phyloP scores from a whole-genome alignment of 2,797 vertebrate species.

The Gadopsis marmoratus region DNA sequence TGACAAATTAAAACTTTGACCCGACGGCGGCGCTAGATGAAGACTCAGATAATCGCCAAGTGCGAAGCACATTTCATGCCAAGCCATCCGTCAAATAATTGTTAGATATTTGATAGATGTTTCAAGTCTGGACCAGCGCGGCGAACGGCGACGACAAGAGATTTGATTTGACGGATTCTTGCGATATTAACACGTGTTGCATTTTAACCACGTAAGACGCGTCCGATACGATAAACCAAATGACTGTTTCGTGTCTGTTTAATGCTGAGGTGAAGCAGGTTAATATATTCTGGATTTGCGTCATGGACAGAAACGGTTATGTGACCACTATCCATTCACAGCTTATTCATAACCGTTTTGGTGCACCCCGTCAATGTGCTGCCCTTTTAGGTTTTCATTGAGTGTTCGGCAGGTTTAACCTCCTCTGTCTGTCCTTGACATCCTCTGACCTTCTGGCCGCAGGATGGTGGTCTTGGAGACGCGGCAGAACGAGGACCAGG shows the following conservation, averaged over 20 bases:
- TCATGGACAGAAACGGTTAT: not conserved
- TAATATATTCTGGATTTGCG: not conserved
- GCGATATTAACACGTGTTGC: too few species aligned
- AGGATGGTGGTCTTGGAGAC: conserved; percentile 91
- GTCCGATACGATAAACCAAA: too few species aligned
- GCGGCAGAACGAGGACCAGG: conserved; percentile 81
- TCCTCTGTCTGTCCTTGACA: not conserved
- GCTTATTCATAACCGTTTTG: too few species aligned
- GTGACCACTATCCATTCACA: not conserved
- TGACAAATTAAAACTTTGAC: too few species aligned
- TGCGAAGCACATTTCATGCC: not conserved
- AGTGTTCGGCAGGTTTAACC: not conserved
- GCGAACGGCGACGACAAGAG: too few species aligned
- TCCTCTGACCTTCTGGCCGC: conserved; percentile 40
- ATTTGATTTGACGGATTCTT: too few species aligned
- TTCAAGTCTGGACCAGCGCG: too few species aligned
- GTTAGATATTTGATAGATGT: too few species aligned
- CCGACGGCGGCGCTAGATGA: too few species aligned
- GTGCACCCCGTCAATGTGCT: not conserved
- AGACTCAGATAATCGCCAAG: too few species aligned
- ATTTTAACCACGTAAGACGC: too few species aligned
- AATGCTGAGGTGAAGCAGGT: not conserved
- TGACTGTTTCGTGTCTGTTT: not conserved
- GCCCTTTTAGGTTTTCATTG: too few species aligned
- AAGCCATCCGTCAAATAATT: not conserved